A percentile compares a stretch with the other conserved stretches of the same genome.
Conservation (phyloP, 2,113 vertebrate genomes). For the Corynorhinus townsendii region DNA sequence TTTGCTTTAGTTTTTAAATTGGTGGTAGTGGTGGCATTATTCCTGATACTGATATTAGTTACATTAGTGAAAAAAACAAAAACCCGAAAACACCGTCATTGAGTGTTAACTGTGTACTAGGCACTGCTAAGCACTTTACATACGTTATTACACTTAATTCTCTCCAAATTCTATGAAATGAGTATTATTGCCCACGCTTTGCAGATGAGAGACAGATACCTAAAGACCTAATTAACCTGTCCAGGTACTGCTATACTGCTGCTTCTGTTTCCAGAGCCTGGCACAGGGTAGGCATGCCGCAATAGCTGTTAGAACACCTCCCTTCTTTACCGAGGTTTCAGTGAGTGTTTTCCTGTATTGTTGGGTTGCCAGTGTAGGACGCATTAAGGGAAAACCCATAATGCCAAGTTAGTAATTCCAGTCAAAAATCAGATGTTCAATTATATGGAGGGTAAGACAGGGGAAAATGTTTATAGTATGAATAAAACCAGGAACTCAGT, state of each 20-base stretch:
- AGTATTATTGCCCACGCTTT: background rate
- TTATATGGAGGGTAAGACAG: background rate
- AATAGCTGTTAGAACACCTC: background rate
- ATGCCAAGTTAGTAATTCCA: background rate
- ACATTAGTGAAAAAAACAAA: background rate
- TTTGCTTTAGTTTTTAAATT: conserved; percentile 11
- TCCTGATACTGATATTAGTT: background rate
- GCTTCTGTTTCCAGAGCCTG: background rate
- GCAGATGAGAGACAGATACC: background rate
- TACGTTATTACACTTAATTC: background rate
- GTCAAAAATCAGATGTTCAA: background rate
- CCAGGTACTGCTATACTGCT: background rate
- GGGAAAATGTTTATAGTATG: background rate
- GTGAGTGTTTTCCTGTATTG: background rate
- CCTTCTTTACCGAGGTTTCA: background rate
- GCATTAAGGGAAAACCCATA: background rate
- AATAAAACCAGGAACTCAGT: background rate
- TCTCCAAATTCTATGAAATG: background rate
- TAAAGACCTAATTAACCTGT: background rate
- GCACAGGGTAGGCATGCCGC: background rate
- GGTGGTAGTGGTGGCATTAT: background rate
- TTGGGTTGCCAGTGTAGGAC: background rate
- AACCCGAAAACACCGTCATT: background rate
- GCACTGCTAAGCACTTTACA: background rate
- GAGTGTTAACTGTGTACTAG: background rate